Base-by-base conservation (phyloP, 2,797 vertebrate genomes). In the Propithecus perrieri region DNA sequence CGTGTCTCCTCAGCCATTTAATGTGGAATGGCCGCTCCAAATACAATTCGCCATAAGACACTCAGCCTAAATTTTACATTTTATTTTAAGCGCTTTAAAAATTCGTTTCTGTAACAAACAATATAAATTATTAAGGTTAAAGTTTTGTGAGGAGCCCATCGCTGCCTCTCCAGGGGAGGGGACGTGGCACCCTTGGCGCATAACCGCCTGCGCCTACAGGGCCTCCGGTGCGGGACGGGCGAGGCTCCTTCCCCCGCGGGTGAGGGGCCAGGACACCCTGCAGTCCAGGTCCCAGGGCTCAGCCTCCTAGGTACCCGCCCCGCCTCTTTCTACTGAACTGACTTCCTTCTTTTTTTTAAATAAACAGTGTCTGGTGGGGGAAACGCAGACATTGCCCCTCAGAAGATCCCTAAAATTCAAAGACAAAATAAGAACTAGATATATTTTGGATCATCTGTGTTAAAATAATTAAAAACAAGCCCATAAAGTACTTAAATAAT, bases 381-480 rank as follows among this genome's bases (percentile, higher is more conserved):
- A 78, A 80, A 89, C 22, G 79, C 7, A 88, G 28, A 50, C 22
- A 20, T 14, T 26, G 80, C 11, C 61, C 55, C 57, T 65, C 63
- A 46, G 2, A 78, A 57, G 53, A 65, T 78, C 57, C 53, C 55
- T 79, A 84, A 92, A 89, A 57, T 72, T 85, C 55, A 85, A 79
- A 74, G 57, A 69, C 35, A 24, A 91, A 88, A 57, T n/a, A 86
- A 63, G 4, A 7, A 41, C 41, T 38, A 57, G 76, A 65, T 63
- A n/a, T 33, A 43, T 26, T 94, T 84, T 50, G 26, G 55, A 84
- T 50, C 46, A 72, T 41, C 48, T 78, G 2, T 53, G 67, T 76
- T 83, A 91, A 43, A 88, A 61, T 63, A 69, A 38, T 76, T 9
- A 81, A 75, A 92, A 48, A 95, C 7, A 81, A 94, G 48, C 43